These are phyloP conservation scores for Pygmarrhopalites habei DNA, from an alignment of 1,140 invertebrate species.

Conservation along the genomic window DNA sequence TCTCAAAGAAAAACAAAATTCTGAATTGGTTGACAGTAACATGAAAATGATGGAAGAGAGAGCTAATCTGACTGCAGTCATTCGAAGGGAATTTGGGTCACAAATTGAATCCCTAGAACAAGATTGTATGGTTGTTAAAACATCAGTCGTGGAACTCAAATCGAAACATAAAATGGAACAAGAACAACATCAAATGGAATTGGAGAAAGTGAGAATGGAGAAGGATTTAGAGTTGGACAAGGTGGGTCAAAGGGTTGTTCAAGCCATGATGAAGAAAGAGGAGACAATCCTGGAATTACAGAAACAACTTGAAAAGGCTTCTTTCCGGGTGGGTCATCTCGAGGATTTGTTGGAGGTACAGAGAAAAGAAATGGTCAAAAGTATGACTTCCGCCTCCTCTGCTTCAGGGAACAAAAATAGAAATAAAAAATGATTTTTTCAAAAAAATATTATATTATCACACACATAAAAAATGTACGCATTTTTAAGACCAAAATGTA, in stretches of 20 bases:
- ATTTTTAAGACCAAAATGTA: too few relatives aligned
- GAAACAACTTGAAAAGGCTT: slow-evolving; percentile 57
- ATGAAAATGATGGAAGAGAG: slow-evolving; percentile 43
- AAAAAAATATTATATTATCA: too few relatives aligned
- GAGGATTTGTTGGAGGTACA: slow-evolving; percentile 68
- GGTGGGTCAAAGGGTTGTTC: slow-evolving; percentile 58
- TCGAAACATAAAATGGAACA: slow-evolving; percentile 36
- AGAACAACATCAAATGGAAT: slow-evolving; percentile 35
- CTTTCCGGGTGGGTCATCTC: slow-evolving; percentile 62
- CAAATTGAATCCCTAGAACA: slow-evolving; percentile 38
- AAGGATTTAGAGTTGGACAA: slow-evolving; percentile 36
- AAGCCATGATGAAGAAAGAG: slow-evolving; percentile 68
- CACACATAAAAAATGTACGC: neutral
- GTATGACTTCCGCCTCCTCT: slow-evolving; percentile 15
- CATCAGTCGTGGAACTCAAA: slow-evolving; percentile 31
- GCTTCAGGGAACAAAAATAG: neutral
- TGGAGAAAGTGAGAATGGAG: slow-evolving; percentile 34
- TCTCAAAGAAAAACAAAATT: slow-evolving; percentile 44
- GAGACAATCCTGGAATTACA: slow-evolving; percentile 61
- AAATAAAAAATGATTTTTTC: too few relatives aligned
- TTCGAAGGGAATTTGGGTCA: slow-evolving; percentile 37
- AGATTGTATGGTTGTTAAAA: slow-evolving; percentile 34
- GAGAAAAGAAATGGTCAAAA: slow-evolving; percentile 56
- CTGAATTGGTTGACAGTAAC: slow-evolving; percentile 49
- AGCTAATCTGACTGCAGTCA: slow-evolving; percentile 37